These are phyloP conservation scores for Microcebus jonahi DNA, from an alignment of 2,113 vertebrate species.

Conservation along the genomic window DNA sequence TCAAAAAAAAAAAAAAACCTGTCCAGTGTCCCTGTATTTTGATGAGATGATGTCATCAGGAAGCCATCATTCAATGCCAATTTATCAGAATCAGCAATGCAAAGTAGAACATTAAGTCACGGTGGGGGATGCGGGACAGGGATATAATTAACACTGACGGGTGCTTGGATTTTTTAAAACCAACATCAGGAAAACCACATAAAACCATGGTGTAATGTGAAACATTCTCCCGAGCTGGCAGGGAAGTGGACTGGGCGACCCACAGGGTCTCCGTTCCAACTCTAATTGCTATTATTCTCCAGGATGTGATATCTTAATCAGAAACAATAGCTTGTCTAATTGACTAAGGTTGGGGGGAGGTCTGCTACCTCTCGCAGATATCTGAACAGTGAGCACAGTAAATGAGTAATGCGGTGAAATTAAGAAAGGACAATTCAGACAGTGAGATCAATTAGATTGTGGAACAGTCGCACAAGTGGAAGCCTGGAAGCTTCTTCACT, in stretches of 20 bases:
- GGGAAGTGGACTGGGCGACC: slow-evolving; percentile 29
- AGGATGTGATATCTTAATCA: slow-evolving; percentile 76
- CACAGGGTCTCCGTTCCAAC: slow-evolving; percentile 47
- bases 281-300: slow-evolving; percentile 76
- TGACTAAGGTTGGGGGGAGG: slow-evolving; percentile 53
- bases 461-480: background rate
- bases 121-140: background rate
- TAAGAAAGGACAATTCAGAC: slow-evolving; percentile 47
- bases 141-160: slow-evolving; percentile 56
- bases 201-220: background rate
- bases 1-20: background rate
- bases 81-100: slow-evolving; percentile 33
- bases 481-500: background rate
- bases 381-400: background rate
- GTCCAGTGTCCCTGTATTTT: background rate
- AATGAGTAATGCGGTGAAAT: slow-evolving; percentile 46
- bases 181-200: slow-evolving; percentile 49
- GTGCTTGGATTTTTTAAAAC: slow-evolving; percentile 46
- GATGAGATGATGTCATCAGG: slow-evolving; percentile 3
- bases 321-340: slow-evolving; percentile 79
- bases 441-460: slow-evolving; percentile 4
- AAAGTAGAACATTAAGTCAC: slow-evolving; percentile 48
- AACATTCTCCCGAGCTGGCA: background rate
- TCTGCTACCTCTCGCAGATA: slow-evolving; percentile 46
- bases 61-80: slow-evolving; percentile 22